phyloP scores from a whole-genome alignment of 92 coral and sea anemone genomes.

The Montipora capitata region DNA sequence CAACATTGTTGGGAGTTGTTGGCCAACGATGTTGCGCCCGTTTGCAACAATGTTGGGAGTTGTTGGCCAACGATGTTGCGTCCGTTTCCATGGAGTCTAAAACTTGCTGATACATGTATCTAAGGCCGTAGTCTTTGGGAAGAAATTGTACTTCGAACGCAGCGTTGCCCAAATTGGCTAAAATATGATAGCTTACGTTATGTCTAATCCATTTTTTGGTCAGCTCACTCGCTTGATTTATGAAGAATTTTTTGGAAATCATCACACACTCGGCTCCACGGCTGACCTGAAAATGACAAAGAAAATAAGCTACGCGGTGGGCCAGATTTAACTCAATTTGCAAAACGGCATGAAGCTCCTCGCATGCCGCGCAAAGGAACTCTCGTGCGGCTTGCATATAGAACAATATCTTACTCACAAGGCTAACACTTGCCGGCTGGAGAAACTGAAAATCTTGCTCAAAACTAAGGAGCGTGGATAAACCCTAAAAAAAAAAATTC shows the following conservation, averaged over 20 bases:
- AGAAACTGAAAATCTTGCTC: conserved; percentile 80
- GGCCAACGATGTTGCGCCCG: too few species aligned
- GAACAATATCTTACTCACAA: conserved; percentile 70
- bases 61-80: too few species aligned
- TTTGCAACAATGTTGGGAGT: too few species aligned
- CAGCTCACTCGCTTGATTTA: conserved; percentile 88
- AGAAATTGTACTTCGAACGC: too few species aligned
- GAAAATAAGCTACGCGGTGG: not conserved
- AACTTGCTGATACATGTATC: too few species aligned
- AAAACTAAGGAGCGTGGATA: conserved; percentile 83
- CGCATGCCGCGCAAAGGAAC: too few species aligned
- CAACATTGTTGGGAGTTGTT: too few species aligned
- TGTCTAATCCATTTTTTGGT: conserved; percentile 95
- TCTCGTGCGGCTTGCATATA: too few species aligned
- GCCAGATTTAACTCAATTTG: not conserved
- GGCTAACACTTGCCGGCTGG: conserved; percentile 92
- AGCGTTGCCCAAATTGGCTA: too few species aligned
- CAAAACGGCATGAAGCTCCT: too few species aligned
- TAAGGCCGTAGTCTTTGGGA: too few species aligned
- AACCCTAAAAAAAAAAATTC: conserved; percentile 66
- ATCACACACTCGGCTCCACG: conserved; percentile 98
- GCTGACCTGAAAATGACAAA: conserved; percentile 78
- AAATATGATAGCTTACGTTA: conserved; percentile 77
- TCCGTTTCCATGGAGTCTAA: too few species aligned
- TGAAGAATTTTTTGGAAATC: conserved; percentile 95